These are phyloP conservation scores for Neolamprologus tretocephalus DNA, from an alignment of 2,113 vertebrate genomes.

Conservation along the genomic window DNA sequence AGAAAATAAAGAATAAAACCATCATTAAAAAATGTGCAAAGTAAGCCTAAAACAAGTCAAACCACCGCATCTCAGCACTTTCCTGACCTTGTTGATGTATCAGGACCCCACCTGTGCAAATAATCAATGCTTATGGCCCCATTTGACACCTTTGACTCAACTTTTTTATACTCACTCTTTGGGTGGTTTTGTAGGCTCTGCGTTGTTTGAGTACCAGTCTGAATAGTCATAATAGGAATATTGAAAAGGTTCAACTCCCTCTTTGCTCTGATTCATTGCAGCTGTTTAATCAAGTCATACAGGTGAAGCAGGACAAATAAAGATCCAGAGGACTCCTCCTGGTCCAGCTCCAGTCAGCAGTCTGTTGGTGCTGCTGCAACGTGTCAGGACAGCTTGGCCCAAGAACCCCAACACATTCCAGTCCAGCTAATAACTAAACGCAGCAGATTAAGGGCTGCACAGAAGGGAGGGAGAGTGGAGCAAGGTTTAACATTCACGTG, in stretches of 20 bases:
- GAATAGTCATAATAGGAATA: conserved; percentile 63
- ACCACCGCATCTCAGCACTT: neutral
- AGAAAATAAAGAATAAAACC: neutral
- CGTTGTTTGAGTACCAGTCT: conserved; percentile 48
- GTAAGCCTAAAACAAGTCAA: neutral
- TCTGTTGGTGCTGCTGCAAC: neutral
- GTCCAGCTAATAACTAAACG: neutral
- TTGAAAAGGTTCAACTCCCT: conserved; percentile 31
- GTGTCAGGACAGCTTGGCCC: neutral
- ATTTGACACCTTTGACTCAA: neutral
- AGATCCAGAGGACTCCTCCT: neutral
- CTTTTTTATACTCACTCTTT: conserved; percentile 57
- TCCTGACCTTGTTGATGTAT: neutral
- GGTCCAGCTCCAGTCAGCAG: neutral
- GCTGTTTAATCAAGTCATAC: neutral
- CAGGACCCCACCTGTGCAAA: neutral
- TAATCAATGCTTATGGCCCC: neutral
- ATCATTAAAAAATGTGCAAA: neutral
- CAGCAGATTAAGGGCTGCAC: conserved; percentile 47
- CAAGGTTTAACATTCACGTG: neutral
- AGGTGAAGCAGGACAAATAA: neutral
- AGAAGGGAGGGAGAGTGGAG: neutral
- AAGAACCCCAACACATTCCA: conserved; percentile 35
- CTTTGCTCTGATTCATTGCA: conserved; percentile 54
- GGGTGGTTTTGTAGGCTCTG: conserved; percentile 56